Conservation (phyloP, 2,113 vertebrate species). For the Scartelaos histophorus region DNA sequence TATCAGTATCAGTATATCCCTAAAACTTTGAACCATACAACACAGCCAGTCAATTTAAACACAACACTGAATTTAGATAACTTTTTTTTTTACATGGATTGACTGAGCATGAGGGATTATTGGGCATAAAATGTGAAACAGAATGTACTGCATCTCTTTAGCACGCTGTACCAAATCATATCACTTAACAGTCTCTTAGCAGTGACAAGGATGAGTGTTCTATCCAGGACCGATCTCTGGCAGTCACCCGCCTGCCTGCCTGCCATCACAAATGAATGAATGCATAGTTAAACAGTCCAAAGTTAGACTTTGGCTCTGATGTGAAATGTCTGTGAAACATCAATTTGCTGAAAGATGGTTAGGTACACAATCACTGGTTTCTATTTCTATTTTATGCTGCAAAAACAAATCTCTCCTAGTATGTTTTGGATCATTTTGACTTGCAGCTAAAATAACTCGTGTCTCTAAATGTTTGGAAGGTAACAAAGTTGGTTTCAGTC, state of each 20-base stretch:
- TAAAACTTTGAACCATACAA: not conserved
- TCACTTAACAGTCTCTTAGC: not conserved
- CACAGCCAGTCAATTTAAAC: not conserved
- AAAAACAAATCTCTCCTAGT: not conserved
- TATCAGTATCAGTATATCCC: not conserved
- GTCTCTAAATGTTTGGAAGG: not conserved
- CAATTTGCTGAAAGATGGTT: not conserved
- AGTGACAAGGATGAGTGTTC: constrained; percentile 1
- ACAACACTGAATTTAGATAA: not conserved
- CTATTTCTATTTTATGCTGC: not conserved
- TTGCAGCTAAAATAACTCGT: not conserved
- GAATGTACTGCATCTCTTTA: not conserved
- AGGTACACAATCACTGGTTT: not conserved
- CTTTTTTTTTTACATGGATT: not conserved
- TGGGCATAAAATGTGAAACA: constrained; percentile 1
- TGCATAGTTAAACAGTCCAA: not conserved
- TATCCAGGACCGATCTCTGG: not conserved
- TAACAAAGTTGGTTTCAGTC: not conserved
- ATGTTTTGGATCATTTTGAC: not conserved
- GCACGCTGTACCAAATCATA: constrained; percentile 2
- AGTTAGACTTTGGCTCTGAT: not conserved
- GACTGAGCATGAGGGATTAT: not conserved
- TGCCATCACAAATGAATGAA: not conserved
- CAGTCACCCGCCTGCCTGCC: not conserved
- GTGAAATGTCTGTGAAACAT: not conserved